Base-by-base conservation (phyloP, 2,888 invertebrate genomes). In the Clepsis dumicolana region DNA sequence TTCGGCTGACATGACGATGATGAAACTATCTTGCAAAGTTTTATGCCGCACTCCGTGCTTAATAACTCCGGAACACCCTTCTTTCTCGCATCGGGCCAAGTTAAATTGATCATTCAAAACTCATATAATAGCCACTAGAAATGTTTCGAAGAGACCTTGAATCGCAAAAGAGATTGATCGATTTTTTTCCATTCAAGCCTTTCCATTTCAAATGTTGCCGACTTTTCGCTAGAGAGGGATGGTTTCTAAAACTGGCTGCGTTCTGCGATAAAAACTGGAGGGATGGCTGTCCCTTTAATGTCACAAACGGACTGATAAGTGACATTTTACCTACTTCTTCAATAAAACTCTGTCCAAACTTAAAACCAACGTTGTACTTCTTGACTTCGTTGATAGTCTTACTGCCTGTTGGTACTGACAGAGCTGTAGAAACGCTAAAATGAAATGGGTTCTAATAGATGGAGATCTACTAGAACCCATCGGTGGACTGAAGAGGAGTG, bases 61-160 rank as follows among this genome's bases (percentile, higher is more conserved):
- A 21, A 25, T 57, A 67, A 56, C 35, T 61, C 38, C 53, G 2
- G 38, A 48, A n/a, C 32, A 7, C 18, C 50, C 50, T 68, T 68
- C 68, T 64, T 68, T 67, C 63, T 64, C 64, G 48, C 64, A 64
- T 72, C 72, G 73, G 81, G 71, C 72, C 71, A 87, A 85, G 82
- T 86, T 89, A 85, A 87, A 87, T 87, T 86, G 86, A 83, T 87
- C 83, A 85, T 85, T 86, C 80, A 81, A 80, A 85, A 84, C 80
- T 84, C 80, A 78, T 77, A 82, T 81, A 86, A 87, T 84, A 78
- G 82, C 75, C 75, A 79, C 80, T 82, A 77, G 79, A 76, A 79
- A 73, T 75, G 78, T 77, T 83, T 77, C 73, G 69, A 73, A 70
- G 72, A 70, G 63, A 67, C 77, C 75, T 80, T 75, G 72, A 61